Evolutionary conservation across 2,113 vertebrate species (phyloP).

Genomic region (Dryoscopus gambensis): DNA sequence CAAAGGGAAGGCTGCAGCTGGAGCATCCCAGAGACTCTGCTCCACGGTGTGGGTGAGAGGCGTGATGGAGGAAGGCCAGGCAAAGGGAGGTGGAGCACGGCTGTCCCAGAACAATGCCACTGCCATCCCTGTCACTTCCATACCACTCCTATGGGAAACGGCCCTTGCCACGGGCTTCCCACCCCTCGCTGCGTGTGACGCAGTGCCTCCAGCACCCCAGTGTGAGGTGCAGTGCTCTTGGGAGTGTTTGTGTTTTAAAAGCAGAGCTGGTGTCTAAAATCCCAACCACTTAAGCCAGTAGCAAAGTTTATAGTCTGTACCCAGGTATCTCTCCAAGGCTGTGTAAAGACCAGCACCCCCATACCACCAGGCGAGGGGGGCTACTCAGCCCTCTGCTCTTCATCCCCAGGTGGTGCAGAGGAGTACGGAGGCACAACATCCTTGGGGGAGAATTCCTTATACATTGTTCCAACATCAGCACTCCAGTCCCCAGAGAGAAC

Average conservation of each 20-base stretch:
- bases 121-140: not conserved
- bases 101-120: accelerated
- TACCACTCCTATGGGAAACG: not conserved
- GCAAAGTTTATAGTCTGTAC: not conserved
- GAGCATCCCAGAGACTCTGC: not conserved
- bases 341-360: not conserved
- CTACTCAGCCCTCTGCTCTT: not conserved
- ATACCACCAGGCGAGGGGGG: not conserved
- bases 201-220: not conserved
- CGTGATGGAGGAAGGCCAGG: not conserved
- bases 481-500: not conserved
- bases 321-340: not conserved
- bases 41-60: accelerated
- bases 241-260: accelerated
- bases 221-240: accelerated
- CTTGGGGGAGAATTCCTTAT: not conserved
- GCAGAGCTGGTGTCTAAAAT: not conserved
- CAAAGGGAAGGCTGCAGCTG: not conserved
- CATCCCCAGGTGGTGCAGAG: not conserved
- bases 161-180: not conserved
- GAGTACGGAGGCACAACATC: not conserved
- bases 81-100: not conserved
- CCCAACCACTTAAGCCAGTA: not conserved
- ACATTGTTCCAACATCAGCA: not conserved
- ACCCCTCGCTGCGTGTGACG: accelerated